Conservation (phyloP, 2,797 vertebrate genomes). For the Cryptoblepharus egeriae region DNA sequence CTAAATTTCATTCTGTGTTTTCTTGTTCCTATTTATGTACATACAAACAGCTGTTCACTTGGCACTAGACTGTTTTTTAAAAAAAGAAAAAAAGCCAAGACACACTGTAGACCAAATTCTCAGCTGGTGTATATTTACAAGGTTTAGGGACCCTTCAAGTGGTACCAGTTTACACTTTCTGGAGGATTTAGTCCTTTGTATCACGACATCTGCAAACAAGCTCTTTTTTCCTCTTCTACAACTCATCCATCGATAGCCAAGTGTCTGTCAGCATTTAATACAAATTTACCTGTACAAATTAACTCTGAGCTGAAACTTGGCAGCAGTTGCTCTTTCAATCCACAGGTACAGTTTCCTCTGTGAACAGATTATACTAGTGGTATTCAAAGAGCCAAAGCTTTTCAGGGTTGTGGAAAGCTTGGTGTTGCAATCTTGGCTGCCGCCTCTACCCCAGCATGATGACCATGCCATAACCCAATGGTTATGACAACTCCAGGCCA, state of each 20-base stretch:
- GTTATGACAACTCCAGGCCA: no score
- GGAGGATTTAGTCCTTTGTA: not conserved
- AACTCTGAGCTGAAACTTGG: conserved; percentile 44
- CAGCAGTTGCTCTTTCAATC: conserved; percentile 29
- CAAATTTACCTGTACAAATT: conserved; percentile 51
- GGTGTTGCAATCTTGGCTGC: no score
- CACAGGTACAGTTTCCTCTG: conserved; percentile 17
- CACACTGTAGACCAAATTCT: not conserved
- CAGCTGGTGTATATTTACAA: not conserved
- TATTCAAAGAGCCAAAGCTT: no score
- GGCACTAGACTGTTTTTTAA: not conserved
- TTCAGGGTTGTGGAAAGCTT: no score
- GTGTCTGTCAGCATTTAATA: conserved; percentile 48
- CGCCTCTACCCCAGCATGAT: no score
- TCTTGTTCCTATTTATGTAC: not conserved
- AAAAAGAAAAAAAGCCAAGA: not conserved
- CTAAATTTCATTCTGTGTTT: not conserved
- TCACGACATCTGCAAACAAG: conserved; percentile 15
- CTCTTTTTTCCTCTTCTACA: conserved; percentile 13
- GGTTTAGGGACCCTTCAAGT: not conserved
- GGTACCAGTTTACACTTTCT: not conserved
- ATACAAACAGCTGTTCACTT: conserved; percentile 2
- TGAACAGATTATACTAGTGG: conserved; percentile 31
- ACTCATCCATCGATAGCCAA: not conserved
- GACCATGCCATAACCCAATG: no score